These are phyloP conservation scores for Heliconius congener DNA, from an alignment of 1,140 invertebrate genomes.

Conservation along the genomic window DNA sequence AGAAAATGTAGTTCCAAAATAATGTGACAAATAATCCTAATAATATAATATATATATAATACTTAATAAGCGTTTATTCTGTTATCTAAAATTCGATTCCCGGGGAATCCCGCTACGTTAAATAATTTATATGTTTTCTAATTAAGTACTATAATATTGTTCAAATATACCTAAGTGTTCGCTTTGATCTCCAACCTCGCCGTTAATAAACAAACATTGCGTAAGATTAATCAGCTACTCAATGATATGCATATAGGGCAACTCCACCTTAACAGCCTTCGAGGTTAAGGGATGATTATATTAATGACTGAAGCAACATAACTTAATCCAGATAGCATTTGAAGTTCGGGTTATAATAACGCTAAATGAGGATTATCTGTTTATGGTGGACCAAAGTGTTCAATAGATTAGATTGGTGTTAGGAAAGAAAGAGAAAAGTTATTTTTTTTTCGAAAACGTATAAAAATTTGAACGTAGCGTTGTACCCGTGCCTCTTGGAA, in stretches of 20 bases:
- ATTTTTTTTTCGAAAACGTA: too few relatives aligned
- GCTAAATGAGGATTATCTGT: neutral
- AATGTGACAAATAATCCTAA: too few relatives aligned
- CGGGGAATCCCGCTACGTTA: too few relatives aligned
- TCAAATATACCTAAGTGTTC: neutral
- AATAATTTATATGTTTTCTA: too few relatives aligned
- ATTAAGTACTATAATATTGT: neutral
- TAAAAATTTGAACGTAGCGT: too few relatives aligned
- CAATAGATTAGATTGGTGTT: too few relatives aligned
- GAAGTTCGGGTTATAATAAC: neutral
- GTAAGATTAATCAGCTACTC: slow-evolving; percentile 23
- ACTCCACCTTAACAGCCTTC: slow-evolving; percentile 13
- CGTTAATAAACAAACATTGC: slow-evolving; percentile 15
- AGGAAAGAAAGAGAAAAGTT: too few relatives aligned
- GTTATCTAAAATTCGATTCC: too few relatives aligned
- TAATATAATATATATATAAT: too few relatives aligned
- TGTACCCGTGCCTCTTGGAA: too few relatives aligned
- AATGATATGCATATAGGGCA: slow-evolving; percentile 18
- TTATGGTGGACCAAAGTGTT: neutral
- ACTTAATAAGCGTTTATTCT: too few relatives aligned
- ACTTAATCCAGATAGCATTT: neutral
- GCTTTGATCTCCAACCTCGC: neutral
- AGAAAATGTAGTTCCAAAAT: too few relatives aligned
- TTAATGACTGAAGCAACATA: neutral
- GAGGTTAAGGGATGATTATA: slow-evolving; percentile 20